These are phyloP conservation scores for Cavia aperea DNA, from an alignment of 2,113 vertebrate species.

Conservation along the genomic window DNA sequence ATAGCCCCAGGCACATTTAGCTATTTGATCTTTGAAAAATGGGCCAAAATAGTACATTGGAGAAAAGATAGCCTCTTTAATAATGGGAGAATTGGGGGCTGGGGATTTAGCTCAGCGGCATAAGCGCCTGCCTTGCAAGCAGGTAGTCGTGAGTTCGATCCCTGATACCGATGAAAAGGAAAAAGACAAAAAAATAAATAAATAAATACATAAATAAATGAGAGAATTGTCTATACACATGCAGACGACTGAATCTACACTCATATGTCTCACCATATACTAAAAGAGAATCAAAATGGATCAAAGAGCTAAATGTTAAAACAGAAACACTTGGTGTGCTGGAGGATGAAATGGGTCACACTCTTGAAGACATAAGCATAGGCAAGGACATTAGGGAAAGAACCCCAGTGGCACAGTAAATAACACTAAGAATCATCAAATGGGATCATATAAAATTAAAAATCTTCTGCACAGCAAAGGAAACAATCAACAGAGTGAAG, in stretches of 20 bases:
- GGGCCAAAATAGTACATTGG: background rate
- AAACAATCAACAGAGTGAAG: background rate
- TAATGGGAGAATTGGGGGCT: background rate
- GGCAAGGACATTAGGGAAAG: background rate
- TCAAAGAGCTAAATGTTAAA: background rate
- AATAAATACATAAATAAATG: background rate
- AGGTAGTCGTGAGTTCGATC: no score
- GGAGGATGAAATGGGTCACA: background rate
- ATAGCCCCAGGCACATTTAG: background rate
- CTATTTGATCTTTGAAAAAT: background rate
- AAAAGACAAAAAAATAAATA: no score
- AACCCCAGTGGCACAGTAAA: background rate
- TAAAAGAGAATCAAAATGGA: background rate
- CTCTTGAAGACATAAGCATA: background rate
- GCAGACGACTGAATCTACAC: background rate
- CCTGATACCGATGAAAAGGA: no score
- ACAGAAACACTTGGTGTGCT: background rate
- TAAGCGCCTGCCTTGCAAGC: no score
- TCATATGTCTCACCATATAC: background rate
- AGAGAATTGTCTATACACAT: background rate
- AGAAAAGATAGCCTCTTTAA: background rate
- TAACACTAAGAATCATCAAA: background rate
- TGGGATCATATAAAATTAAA: background rate
- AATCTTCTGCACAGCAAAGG: background rate
- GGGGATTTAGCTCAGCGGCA: no score